Evolutionary conservation across 2,888 invertebrate species (phyloP), one percentile per base, ranked within the genome.

Genomic region (Epinotia brunnichana): DNA sequence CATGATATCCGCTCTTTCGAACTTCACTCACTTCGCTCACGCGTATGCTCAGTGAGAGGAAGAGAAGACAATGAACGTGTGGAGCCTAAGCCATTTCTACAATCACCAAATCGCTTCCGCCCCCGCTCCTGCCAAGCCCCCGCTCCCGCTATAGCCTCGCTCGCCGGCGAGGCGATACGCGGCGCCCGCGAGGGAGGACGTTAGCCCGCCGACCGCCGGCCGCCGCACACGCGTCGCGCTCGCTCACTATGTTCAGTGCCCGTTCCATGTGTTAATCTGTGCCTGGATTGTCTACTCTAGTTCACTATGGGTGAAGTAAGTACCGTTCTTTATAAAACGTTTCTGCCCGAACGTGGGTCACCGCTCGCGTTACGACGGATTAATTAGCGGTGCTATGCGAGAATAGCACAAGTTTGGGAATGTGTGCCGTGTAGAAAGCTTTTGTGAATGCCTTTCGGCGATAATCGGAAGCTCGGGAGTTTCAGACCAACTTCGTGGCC

Each of bases 271-370:
- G 70, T 77, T 78, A 74, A 79, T 78, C 81, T 79, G 81, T 83
- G 83, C 81, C 81, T 80, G 76, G 76, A 79, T 77, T 80, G 78
- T 48, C 81, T 74, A 80, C 79, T 82, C 79, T 78, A 80, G 78
- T 82, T 81, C 85, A 87, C 80, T 75, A 93, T 93, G 92, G 87
- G 89, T 82, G 92, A 93, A 88, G 92, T 93, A 83, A 93, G 92
- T 92, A 89, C 76, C 70, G 70, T 70, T 70, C 56, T 60, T 70
- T 61, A 24, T 56, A 41, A 21, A 35, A 29, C 19, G 21, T 39
- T 35, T 54, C 21, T 35, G 7, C 35, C 35, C 9, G 35, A 9
- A 35, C 41, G 41, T 74, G 75, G 78, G 76, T 81, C 80, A 77
- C 77, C 74, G 80, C 79, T 77, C 78, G 80, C 80, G 75, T 79